Base-by-base conservation (phyloP, 2,888 invertebrate species). In the Drosophila niveifrons region DNA sequence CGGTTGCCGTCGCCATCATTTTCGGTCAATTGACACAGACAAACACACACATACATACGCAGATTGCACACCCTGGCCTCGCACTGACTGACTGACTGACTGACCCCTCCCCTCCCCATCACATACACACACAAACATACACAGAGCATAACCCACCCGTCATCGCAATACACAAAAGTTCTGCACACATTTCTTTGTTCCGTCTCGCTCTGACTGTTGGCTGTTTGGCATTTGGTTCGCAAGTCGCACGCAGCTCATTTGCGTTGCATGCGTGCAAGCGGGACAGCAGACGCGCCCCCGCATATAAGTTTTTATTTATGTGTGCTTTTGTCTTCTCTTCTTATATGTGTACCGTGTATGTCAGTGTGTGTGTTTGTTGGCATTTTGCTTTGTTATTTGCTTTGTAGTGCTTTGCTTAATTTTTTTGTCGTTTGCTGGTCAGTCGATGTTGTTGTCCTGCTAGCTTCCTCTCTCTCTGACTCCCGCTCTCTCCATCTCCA, bases 1-100 rank as follows among this genome's bases (percentile, higher is more conserved):
- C 58, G 66, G 61, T 6, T 51, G 67, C 15, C 69, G 80, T 82
- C 84, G 84, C 84, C 84, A 84, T 84, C 87, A 84, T 84, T 84
- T 84, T 84, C 74, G 84, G 84, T 86, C 87, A 84, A 84, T 84
- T 84, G 84, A 75, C 84, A 80, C 72, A 83, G 66, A 52, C 78
- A 85, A 66, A 68, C 67, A 34, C 23, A 53, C 61, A 46, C 13
- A 58, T 48, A 65, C 65, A 68, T 39, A 44, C 39, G 8, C 62
- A 72, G 65, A 59, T 59, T 67, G 66, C 63, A 66, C 67, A 64
- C 73, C 70, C 69, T 57, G 65, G 29, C 56, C 53, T 53, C 71
- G 48, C 51, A 62, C 47, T 31, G 6, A 36, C n/a, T 41, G 13
- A 41, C n/a, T 41, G 13, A 41, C 13, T 48, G 63, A 23, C 13